Conservation (phyloP, 2,113 vertebrate species). For the Siniperca chuatsi region DNA sequence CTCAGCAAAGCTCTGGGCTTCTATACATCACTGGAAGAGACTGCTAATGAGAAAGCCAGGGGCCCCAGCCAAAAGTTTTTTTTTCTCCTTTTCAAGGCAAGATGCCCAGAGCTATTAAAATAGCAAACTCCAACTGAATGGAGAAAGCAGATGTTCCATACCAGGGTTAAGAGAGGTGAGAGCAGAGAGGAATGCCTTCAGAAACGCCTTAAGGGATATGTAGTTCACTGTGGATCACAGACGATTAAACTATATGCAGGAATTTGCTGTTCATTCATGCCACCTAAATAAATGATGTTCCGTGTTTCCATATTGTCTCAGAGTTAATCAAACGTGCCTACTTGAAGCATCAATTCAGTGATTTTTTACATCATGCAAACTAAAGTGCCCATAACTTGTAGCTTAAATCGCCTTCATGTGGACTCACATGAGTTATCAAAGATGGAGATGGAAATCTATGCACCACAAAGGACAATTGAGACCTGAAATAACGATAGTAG, state of each 20-base stretch:
- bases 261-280: slow-evolving; percentile 44
- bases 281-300: slow-evolving; percentile 36
- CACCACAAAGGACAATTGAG: slow-evolving; percentile 5
- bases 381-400: slow-evolving; percentile 7
- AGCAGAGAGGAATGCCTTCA: slow-evolving; percentile 66
- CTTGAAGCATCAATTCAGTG: neutral
- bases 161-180: slow-evolving; percentile 81
- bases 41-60: slow-evolving; percentile 76
- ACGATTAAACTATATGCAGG: slow-evolving; percentile 28
- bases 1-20: slow-evolving; percentile 52
- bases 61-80: slow-evolving; percentile 64
- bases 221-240: slow-evolving; percentile 53
- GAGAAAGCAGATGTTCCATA: slow-evolving; percentile 81
- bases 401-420: slow-evolving; percentile 4
- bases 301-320: slow-evolving; percentile 19
- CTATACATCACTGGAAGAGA: slow-evolving; percentile 67
- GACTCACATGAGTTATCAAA: slow-evolving; percentile 13
- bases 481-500: slow-evolving; percentile 12
- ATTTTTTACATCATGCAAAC: slow-evolving; percentile 25
- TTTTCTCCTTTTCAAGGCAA: slow-evolving; percentile 69
- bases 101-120: slow-evolving; percentile 79
- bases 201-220: slow-evolving; percentile 64
- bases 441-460: slow-evolving; percentile 18
- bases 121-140: slow-evolving; percentile 71
- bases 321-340: slow-evolving; percentile 22